phyloP scores from a whole-genome alignment of 2,888 invertebrate genomes.

The Brenthis hecate region DNA sequence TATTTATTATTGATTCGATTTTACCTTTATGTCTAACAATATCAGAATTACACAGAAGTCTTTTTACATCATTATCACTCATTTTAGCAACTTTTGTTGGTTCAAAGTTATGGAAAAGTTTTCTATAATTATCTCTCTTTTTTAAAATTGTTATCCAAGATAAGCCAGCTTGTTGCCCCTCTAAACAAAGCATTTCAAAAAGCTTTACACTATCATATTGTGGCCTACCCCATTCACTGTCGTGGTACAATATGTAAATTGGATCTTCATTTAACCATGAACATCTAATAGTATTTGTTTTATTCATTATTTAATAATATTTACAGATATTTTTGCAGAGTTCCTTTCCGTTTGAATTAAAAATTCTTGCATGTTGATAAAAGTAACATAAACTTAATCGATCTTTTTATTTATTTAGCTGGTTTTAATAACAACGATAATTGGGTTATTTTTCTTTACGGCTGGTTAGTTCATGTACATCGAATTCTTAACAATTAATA shows the following conservation, averaged over 20 bases:
- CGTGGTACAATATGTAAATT: conserved; percentile 66
- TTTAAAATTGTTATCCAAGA: conserved; percentile 73
- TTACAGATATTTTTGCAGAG: not conserved
- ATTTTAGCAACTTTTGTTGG: conserved; percentile 56
- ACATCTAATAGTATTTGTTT: conserved; percentile 48
- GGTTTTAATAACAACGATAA: too few species aligned
- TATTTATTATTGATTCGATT: conserved; percentile 65
- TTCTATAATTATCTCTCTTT: conserved; percentile 63
- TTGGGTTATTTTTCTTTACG: too few species aligned
- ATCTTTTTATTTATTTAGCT: too few species aligned
- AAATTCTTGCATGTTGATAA: too few species aligned
- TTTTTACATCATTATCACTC: conserved; percentile 49
- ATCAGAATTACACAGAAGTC: conserved; percentile 48
- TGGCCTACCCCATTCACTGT: conserved; percentile 72
- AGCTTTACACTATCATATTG: conserved; percentile 53
- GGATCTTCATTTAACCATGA: conserved; percentile 65
- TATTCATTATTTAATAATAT: not conserved
- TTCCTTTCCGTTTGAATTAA: not conserved
- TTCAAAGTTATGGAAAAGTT: conserved; percentile 59
- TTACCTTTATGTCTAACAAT: conserved; percentile 67
- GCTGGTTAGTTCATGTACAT: too few species aligned
- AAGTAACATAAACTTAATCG: too few species aligned
- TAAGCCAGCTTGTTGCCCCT: conserved; percentile 75
- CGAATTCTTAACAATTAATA: too few species aligned
- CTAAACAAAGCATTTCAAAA: conserved; percentile 73